Percentiles rank a stretch among this genome's conserved stretches.
Evolutionary conservation across 2,888 invertebrate species (phyloP).

Genomic region (Platypus cylindrus): DNA sequence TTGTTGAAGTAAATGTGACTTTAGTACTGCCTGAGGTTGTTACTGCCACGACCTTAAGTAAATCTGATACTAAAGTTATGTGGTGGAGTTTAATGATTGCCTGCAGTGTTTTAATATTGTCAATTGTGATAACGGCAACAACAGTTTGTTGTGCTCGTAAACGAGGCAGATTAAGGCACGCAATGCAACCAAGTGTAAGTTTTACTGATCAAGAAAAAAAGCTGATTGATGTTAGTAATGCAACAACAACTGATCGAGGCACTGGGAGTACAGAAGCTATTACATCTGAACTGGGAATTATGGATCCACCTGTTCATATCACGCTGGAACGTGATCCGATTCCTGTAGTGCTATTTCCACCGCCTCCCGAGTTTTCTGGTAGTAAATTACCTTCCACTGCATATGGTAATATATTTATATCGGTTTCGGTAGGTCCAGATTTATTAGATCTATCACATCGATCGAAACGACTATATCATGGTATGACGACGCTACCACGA

Average conservation of each 20-base stretch:
- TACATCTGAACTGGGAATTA: conserved; percentile 43
- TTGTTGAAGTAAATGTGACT: conserved; percentile 47
- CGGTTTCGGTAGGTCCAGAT: conserved; percentile 68
- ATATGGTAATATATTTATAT: conserved; percentile 72
- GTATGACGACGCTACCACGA: conserved; percentile 34
- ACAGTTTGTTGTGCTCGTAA: conserved; percentile 42
- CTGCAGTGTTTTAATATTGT: conserved; percentile 49
- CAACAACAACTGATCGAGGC: conserved; percentile 50
- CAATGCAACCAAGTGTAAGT: conserved; percentile 66
- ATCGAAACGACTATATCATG: conserved; percentile 33
- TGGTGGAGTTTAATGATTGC: conserved; percentile 59
- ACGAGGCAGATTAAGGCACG: conserved; percentile 44
- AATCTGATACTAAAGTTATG: conserved; percentile 59
- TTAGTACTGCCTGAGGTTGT: conserved; percentile 55
- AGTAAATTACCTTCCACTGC: conserved; percentile 40
- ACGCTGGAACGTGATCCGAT: conserved; percentile 39
- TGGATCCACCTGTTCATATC: conserved; percentile 38
- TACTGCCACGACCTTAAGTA: conserved; percentile 64
- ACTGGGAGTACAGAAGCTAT: conserved; percentile 44
- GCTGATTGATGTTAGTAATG: conserved; percentile 66
- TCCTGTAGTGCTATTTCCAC: conserved; percentile 35
- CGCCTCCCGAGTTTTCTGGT: conserved; percentile 48
- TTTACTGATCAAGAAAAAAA: conserved; percentile 84
- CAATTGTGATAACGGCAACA: conserved; percentile 48
- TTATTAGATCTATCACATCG: conserved; percentile 58